Base-by-base conservation (phyloP, 2,113 vertebrate genomes). In the Tragelaphus buxtoni region DNA sequence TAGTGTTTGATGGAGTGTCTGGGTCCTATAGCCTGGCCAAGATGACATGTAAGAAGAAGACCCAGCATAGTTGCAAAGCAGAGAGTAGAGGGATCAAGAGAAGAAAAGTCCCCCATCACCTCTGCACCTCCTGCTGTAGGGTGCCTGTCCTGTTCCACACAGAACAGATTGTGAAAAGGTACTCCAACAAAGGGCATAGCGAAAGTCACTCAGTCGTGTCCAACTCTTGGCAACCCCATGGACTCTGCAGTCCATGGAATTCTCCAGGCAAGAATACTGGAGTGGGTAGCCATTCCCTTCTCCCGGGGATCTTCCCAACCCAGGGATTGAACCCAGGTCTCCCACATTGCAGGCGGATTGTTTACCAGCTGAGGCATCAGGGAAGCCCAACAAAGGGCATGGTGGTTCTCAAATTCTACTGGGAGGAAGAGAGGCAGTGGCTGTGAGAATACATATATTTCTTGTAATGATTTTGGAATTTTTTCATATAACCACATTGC, bases 91-190 rank as follows among this genome's bases (percentile, higher is more conserved):
- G 26, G 5, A 1, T 65, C 12, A 35, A 39, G 51, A 35, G 58
- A 30, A 72, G 42, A 28, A 35, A 60, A 4, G 6, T 0, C 6
- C 3, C 45, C 45, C 2, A 32, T 12, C 0, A 3, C 16, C 30
- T 24, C 8, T 53, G 60, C 7, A 9, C 2, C 10, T 56, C 26
- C 35, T 16, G 4, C 30, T 86, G 55, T 3, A 7, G 14, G 20
- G 8, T 2, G 1, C 26, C 28, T 9, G 3, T 45, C 12, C 32
- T 26, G 4, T n/a, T 72, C 22, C 17, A 4, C 2, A 1, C 4
- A 35, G 17, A 17, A 18, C 18, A 11, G 9, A 91, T 12, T 9
- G 51, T 10, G 17, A 14, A 49, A 42, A 45, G 12, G 7, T 32
- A 18, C 56, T 76, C 20, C 30, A 14, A 18, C 8, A 22, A 20